Percentiles rank a stretch among this genome's conserved stretches.
Evolutionary conservation across 1,140 invertebrate species (phyloP).

Genomic region (Radopholus similis): DNA sequence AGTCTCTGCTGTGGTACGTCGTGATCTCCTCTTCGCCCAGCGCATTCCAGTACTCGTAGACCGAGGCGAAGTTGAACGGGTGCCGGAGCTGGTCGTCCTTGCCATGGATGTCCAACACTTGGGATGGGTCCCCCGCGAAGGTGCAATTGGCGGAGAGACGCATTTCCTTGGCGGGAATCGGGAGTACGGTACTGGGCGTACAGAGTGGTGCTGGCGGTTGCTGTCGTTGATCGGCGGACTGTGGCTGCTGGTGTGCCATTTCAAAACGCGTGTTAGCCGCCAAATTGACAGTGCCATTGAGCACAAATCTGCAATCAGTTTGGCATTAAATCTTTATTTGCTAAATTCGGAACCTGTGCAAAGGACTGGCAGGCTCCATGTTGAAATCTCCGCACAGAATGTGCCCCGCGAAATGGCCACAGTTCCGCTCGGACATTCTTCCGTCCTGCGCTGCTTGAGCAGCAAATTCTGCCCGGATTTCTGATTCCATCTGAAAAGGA

Average conservation of each 20-base stretch:
- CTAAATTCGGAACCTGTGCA: conserved; percentile 1
- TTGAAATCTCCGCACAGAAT: conserved; percentile 27
- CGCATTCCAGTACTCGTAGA: conserved; percentile 18
- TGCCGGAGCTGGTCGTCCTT: not conserved
- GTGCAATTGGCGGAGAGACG: not conserved
- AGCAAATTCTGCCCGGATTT: not conserved
- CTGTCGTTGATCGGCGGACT: not conserved
- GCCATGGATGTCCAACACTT: not conserved
- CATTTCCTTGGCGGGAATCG: not conserved
- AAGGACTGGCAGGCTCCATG: conserved; percentile 11
- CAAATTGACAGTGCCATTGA: conserved; percentile 2
- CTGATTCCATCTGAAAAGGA: conserved; percentile 10
- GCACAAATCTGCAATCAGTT: not conserved
- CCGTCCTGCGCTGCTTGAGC: not conserved
- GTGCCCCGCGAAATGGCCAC: conserved; percentile 11
- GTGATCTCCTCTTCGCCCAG: conserved; percentile 8
- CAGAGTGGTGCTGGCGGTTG: not conserved
- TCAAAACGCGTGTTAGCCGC: not conserved
- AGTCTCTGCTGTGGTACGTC: conserved; percentile 2
- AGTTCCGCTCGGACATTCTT: not conserved
- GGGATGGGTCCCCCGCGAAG: not conserved
- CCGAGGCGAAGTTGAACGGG: conserved; percentile 15
- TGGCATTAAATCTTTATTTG: too few species aligned
- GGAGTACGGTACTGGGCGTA: not conserved
- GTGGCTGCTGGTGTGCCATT: not conserved